Percentiles rank a stretch among this genome's conserved stretches.
Conservation (phyloP, 2,113 vertebrate genomes). For the Hydropotes inermis region DNA sequence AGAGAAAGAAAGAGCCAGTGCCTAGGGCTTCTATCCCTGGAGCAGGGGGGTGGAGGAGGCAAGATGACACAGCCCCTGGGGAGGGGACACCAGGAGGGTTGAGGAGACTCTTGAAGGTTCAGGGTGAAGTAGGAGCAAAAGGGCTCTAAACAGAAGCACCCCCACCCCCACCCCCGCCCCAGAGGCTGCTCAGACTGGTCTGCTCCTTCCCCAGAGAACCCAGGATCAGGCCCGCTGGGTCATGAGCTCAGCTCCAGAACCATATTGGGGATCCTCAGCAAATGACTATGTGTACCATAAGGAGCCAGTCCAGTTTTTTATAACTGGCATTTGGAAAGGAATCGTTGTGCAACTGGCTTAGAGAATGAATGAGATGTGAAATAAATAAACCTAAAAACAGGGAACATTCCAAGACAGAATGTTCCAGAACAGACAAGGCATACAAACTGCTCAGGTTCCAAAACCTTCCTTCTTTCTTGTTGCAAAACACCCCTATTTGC, state of each 20-base stretch:
- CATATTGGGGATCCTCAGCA: background rate
- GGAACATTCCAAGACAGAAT: background rate
- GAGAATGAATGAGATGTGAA: background rate
- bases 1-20: background rate
- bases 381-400: slow-evolving; percentile 23
- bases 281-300: background rate
- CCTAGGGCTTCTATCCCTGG: background rate
- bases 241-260: background rate
- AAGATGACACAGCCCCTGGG: rapidly evolving
- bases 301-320: background rate
- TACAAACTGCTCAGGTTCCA: background rate
- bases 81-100: background rate
- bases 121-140: background rate
- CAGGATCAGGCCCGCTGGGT: background rate
- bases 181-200: background rate
- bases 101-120: background rate
- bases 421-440: background rate
- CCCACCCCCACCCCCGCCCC: background rate
- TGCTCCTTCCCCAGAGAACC: background rate
- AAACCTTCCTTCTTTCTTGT: slow-evolving; percentile 3
- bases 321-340: background rate
- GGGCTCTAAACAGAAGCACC: background rate
- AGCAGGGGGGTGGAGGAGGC: background rate
- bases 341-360: background rate
- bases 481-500: background rate